These are phyloP conservation scores for Sardinella longiceps DNA, from an alignment of 2,797 vertebrate genomes.

Conservation along the genomic window DNA sequence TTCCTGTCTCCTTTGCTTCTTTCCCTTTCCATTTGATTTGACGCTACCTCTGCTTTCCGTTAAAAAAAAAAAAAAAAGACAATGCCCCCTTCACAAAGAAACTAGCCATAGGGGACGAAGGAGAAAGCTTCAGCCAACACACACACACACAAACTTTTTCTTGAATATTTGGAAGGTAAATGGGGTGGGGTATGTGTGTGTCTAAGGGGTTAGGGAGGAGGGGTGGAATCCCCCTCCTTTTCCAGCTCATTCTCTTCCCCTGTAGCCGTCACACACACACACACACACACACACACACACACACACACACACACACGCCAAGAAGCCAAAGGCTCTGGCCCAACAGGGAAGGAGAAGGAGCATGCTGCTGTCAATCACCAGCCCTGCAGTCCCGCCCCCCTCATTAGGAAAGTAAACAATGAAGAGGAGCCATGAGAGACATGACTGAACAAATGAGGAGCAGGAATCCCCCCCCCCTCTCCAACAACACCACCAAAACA, in stretches of 20 bases:
- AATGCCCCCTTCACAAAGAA: constrained; percentile 56
- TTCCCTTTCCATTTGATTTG: constrained; percentile 40
- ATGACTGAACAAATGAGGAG: constrained; percentile 86
- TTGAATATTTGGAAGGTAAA: constrained; percentile 45
- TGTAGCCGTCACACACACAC: constrained; percentile 27
- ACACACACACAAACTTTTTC: constrained; percentile 42
- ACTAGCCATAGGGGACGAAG: constrained; percentile 48
- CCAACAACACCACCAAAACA: not conserved
- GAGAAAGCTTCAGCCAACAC: constrained; percentile 39
- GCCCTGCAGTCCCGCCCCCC: constrained; percentile 86
- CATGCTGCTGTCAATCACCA: constrained; percentile 90
- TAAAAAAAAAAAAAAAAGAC: constrained; percentile 54
- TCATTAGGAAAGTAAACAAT: constrained; percentile 99
- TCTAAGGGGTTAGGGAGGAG: constrained; percentile 38
- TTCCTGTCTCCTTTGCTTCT: not conserved
- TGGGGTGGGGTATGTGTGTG: constrained; percentile 35
- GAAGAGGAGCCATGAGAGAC: constrained; percentile 89
- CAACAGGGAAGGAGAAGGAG: constrained; percentile 66
- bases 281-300: constrained; percentile 51
- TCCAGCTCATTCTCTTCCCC: constrained; percentile 46
- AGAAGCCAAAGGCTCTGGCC: constrained; percentile 76
- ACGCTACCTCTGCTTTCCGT: constrained; percentile 44
- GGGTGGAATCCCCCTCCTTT: constrained; percentile 46
- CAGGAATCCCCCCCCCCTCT: constrained; percentile 72
- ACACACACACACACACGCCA: constrained; percentile 67